Conservation (phyloP, 2,888 invertebrate species). For the Drosophila incognita region DNA sequence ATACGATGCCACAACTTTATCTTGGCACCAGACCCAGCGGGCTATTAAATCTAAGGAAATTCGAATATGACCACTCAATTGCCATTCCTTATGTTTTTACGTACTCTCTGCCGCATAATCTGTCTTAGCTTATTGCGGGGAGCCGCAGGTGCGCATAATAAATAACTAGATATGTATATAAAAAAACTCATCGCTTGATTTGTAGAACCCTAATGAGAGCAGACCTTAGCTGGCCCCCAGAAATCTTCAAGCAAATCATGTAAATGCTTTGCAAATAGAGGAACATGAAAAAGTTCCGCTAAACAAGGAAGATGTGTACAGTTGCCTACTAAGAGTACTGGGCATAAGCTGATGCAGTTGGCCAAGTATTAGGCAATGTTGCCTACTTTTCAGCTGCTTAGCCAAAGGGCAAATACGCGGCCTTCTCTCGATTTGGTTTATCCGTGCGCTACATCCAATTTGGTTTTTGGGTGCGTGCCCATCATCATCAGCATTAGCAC, state of each 20-base stretch:
- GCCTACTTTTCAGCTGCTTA: constrained; percentile 69
- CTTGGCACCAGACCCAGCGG: background rate
- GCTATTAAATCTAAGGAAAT: constrained; percentile 38
- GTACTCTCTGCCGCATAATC: constrained; percentile 17
- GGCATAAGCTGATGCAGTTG: constrained; percentile 35
- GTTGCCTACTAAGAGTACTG: constrained; percentile 1
- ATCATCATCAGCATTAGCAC: constrained; percentile 79
- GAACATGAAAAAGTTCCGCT: background rate
- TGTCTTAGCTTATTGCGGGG: constrained; percentile 48
- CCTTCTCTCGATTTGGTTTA: constrained; percentile 60
- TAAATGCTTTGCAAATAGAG: constrained; percentile 71
- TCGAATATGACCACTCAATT: constrained; percentile 53
- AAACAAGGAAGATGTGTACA: background rate
- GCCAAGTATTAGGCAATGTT: constrained; percentile 45
- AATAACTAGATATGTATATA: constrained; percentile 31
- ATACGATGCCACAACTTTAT: background rate
- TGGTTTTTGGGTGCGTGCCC: constrained; percentile 74
- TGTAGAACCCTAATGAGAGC: constrained; percentile 70
- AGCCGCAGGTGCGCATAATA: constrained; percentile 69
- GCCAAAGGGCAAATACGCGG: constrained; percentile 53
- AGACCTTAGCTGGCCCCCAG: constrained; percentile 22
- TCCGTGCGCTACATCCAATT: constrained; percentile 64
- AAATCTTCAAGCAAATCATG: constrained; percentile 66
- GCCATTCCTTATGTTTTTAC: constrained; percentile 10
- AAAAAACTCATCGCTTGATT: constrained; percentile 72